A percentile compares a stretch with the other conserved stretches of the same genome.
phyloP scores from a whole-genome alignment of 2,888 invertebrate genomes.

The Zelleria hepariella region DNA sequence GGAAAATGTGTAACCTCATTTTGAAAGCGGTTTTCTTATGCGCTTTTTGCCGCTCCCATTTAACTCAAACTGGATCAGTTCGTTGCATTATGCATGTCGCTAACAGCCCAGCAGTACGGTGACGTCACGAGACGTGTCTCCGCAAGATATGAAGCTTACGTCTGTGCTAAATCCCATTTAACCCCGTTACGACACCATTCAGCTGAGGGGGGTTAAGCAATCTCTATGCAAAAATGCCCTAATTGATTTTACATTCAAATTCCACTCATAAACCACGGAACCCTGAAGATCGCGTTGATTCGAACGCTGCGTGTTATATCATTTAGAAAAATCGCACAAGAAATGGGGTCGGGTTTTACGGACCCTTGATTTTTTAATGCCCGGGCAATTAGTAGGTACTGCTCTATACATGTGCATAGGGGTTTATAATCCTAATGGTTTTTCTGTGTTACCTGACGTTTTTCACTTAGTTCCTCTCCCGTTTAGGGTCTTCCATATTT shows the following conservation, averaged over 20 bases:
- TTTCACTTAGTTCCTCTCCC: slow-evolving; percentile 20
- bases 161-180: slow-evolving; percentile 3
- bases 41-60: not conserved
- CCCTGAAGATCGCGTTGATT: not conserved
- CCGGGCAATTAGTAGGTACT: not conserved
- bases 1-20: not conserved
- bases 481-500: not conserved
- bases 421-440: slow-evolving; percentile 30
- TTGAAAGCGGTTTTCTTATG: not conserved
- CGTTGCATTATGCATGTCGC: slow-evolving; percentile 32
- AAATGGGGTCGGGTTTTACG: not conserved
- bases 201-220: not conserved
- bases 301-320: not conserved
- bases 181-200: not conserved
- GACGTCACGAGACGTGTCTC: slow-evolving; percentile 19
- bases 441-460: slow-evolving; percentile 38
- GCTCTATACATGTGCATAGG: slow-evolving; percentile 3
- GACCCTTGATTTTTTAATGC: not conserved
- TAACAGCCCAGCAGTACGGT: slow-evolving; percentile 12
- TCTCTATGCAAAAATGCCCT: not conserved
- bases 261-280: not conserved
- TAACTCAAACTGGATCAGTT: slow-evolving; percentile 7
- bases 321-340: not conserved
- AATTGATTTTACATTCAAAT: slow-evolving; percentile 1
- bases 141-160: slow-evolving; percentile 27